phyloP scores from a whole-genome alignment of 2,113 vertebrate species.

The Urocitellus parryii region DNA sequence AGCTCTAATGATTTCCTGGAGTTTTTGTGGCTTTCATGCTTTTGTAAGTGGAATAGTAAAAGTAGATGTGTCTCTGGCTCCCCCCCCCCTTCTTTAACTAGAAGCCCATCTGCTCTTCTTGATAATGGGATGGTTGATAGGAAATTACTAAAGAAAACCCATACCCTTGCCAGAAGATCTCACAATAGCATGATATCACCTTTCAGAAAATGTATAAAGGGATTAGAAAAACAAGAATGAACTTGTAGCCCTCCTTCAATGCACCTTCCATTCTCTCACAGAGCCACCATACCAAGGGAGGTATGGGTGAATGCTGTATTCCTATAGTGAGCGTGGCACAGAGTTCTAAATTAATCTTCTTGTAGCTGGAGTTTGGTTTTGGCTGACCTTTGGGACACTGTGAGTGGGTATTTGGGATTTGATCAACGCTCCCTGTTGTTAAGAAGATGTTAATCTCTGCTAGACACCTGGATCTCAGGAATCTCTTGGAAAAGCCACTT shows the following conservation, averaged over 20 bases:
- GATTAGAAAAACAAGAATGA: not conserved
- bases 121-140: not conserved
- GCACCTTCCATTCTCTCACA: constrained; percentile 17
- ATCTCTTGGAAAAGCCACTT: too few relatives aligned
- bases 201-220: constrained; percentile 44
- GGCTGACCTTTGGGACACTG: too few relatives aligned
- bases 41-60: constrained; percentile 30
- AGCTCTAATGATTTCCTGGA: constrained; percentile 51
- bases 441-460: too few relatives aligned
- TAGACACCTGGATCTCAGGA: too few relatives aligned
- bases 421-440: too few relatives aligned
- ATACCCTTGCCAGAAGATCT: not conserved
- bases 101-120: constrained; percentile 8
- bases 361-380: too few relatives aligned
- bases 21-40: constrained; percentile 40
- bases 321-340: too few relatives aligned
- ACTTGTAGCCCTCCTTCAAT: constrained; percentile 36
- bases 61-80: not conserved
- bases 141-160: constrained; percentile 55
- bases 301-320: not conserved
- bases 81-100: not conserved
- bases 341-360: too few relatives aligned
- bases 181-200: not conserved
- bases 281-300: not conserved
- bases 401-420: too few relatives aligned